phyloP scores from a whole-genome alignment of 2,888 invertebrate genomes.

The Apoderus coryli region DNA sequence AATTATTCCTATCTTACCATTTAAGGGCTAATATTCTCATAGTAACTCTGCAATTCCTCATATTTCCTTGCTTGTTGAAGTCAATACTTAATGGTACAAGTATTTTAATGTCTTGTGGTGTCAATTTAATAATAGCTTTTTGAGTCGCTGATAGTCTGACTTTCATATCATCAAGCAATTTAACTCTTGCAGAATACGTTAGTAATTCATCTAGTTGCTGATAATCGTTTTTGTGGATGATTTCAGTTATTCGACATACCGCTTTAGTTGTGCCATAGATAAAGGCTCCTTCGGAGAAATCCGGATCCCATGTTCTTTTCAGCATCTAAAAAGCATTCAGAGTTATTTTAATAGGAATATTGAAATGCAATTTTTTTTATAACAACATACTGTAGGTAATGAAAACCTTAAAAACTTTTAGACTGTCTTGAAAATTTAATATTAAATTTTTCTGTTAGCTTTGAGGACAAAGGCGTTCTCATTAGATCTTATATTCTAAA shows the following conservation, averaged over 20 bases:
- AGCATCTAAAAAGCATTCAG: no score
- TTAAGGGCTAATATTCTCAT: slow-evolving; percentile 30
- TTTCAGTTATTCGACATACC: slow-evolving; percentile 30
- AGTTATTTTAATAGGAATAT: no score
- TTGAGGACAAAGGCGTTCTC: no score
- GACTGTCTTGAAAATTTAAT: no score
- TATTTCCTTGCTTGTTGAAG: slow-evolving; percentile 18
- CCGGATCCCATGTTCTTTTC: slow-evolving; percentile 29
- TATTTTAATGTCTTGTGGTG: slow-evolving; percentile 30
- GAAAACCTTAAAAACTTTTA: no score
- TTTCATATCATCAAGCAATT: slow-evolving; percentile 24
- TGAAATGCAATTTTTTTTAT: no score
- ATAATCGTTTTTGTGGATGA: slow-evolving; percentile 26
- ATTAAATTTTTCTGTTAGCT: no score
- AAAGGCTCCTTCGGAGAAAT: slow-evolving; percentile 33
- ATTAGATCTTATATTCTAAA: no score
- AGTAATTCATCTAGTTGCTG: slow-evolving; percentile 25
- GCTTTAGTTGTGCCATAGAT: slow-evolving; percentile 29
- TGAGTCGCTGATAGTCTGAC: slow-evolving; percentile 24
- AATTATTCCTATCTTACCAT: no score
- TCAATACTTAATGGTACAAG: slow-evolving; percentile 28
- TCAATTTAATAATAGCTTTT: slow-evolving; percentile 26
- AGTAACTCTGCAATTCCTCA: slow-evolving; percentile 23
- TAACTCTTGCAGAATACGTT: slow-evolving; percentile 21
- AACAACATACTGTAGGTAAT: no score